phyloP scores from a whole-genome alignment of 2,113 vertebrate species.

The Hyla sarda region DNA sequence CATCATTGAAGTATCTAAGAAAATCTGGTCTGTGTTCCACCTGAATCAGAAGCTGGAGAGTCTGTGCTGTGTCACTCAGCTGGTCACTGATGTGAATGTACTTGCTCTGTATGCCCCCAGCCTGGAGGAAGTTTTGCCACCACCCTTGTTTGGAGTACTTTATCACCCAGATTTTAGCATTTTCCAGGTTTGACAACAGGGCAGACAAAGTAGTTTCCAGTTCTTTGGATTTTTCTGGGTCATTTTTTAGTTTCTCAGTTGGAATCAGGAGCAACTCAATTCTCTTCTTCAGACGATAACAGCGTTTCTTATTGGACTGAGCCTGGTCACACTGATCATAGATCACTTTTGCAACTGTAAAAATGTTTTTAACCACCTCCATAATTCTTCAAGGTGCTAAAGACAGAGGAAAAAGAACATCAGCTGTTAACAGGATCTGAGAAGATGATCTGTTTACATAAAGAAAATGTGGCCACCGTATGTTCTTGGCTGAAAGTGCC shows the following conservation, averaged over 20 bases:
- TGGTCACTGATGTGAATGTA: slow-evolving; percentile 75
- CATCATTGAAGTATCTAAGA: slow-evolving; percentile 63
- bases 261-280: slow-evolving; percentile 71
- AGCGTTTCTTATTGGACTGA: slow-evolving; percentile 79
- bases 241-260: slow-evolving; percentile 66
- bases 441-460: background rate
- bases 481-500: too few species aligned
- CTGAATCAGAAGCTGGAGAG: slow-evolving; percentile 73
- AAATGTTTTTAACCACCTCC: slow-evolving; percentile 74
- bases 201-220: slow-evolving; percentile 66
- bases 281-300: slow-evolving; percentile 69
- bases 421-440: background rate
- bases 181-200: slow-evolving; percentile 69
- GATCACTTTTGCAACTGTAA: slow-evolving; percentile 71
- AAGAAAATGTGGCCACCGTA: too few species aligned
- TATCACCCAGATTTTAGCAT: slow-evolving; percentile 68
- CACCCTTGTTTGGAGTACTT: slow-evolving; percentile 70
- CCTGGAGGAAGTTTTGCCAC: slow-evolving; percentile 72
- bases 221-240: background rate
- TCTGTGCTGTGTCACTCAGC: slow-evolving; percentile 75
- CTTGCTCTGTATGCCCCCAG: slow-evolving; percentile 66
- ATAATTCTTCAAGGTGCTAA: slow-evolving; percentile 64
- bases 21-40: slow-evolving; percentile 68
- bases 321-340: slow-evolving; percentile 71
- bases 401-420: background rate